Evolutionary conservation across 2,797 vertebrate genomes (phyloP).

Genomic region (Crypturellus tataupa): DNA sequence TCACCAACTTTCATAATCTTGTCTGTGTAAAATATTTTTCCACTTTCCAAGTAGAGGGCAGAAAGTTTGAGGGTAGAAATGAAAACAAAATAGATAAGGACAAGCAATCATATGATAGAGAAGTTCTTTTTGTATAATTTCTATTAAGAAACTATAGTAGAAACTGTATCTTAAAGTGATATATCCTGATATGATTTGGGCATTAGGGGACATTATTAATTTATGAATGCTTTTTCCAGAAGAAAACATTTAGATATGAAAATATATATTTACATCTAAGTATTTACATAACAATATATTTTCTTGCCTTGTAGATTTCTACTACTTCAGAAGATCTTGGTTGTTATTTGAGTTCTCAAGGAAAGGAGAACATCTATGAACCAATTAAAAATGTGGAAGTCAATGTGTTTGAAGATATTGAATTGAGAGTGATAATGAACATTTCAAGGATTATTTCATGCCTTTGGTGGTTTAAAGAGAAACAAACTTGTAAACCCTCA

Average conservation of each 20-base stretch:
- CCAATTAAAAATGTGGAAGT: conserved; percentile 69
- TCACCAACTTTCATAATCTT: neutral
- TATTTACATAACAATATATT: neutral
- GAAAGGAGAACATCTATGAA: conserved; percentile 45
- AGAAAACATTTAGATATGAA: neutral
- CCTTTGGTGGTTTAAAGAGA: conserved; percentile 78
- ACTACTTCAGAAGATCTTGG: conserved; percentile 68
- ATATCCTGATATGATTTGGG: neutral
- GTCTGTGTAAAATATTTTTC: neutral
- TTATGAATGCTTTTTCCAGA: neutral
- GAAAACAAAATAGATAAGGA: neutral
- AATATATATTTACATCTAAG: neutral
- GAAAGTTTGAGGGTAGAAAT: neutral
- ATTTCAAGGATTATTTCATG: conserved; percentile 75
- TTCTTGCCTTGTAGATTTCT: conserved; percentile 42
- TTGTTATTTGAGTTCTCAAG: conserved; percentile 58
- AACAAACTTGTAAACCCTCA: conserved; percentile 60
- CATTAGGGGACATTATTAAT: neutral
- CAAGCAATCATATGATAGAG: neutral
- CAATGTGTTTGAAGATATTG: conserved; percentile 66
- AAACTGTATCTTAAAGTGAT: too few species aligned
- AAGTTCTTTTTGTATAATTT: neutral
- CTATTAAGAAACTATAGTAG: neutral
- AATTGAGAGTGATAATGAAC: conserved; percentile 76
- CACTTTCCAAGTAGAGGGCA: neutral